Conservation (phyloP, 2,888 invertebrate genomes). For the Zaprionus bogoriensis region DNA sequence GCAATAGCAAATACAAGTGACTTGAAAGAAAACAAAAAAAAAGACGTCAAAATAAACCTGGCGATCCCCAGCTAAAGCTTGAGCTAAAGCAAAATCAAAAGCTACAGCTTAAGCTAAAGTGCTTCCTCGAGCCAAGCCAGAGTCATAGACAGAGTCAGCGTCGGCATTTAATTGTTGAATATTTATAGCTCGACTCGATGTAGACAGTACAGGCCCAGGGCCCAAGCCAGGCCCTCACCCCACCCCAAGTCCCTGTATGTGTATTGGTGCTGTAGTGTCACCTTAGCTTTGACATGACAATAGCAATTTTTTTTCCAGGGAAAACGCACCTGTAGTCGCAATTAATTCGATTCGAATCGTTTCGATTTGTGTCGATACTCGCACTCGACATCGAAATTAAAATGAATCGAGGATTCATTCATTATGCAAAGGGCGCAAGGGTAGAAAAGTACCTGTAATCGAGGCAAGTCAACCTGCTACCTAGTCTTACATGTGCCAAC, state of each 20-base stretch:
- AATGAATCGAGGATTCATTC: constrained; percentile 36
- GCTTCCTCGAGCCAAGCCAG: constrained; percentile 16
- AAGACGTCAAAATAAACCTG: constrained; percentile 11
- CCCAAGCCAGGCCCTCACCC: background rate
- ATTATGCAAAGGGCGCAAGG: constrained; percentile 48
- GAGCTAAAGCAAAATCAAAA: constrained; percentile 2
- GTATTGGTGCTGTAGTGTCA: constrained; percentile 53
- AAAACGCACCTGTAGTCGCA: constrained; percentile 33
- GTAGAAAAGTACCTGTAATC: background rate
- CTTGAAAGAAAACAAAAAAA: constrained; percentile 16
- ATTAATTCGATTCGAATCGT: constrained; percentile 49
- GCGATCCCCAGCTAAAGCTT: constrained; percentile 13
- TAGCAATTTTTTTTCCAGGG: constrained; percentile 32
- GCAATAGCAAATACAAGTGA: constrained; percentile 58
- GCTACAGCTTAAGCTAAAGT: constrained; percentile 20
- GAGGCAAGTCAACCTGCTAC: background rate
- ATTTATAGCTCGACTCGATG: constrained; percentile 57
- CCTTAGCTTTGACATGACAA: constrained; percentile 59
- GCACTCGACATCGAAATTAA: constrained; percentile 19
- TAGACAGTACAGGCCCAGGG: constrained; percentile 20
- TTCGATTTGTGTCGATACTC: too few relatives aligned
- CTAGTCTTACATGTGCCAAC: background rate
- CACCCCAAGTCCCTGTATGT: background rate
- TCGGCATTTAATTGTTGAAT: constrained; percentile 67
- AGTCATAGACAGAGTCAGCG: constrained; percentile 17